Conservation (phyloP, 2,113 vertebrate genomes). For the Lycaon pictus region DNA sequence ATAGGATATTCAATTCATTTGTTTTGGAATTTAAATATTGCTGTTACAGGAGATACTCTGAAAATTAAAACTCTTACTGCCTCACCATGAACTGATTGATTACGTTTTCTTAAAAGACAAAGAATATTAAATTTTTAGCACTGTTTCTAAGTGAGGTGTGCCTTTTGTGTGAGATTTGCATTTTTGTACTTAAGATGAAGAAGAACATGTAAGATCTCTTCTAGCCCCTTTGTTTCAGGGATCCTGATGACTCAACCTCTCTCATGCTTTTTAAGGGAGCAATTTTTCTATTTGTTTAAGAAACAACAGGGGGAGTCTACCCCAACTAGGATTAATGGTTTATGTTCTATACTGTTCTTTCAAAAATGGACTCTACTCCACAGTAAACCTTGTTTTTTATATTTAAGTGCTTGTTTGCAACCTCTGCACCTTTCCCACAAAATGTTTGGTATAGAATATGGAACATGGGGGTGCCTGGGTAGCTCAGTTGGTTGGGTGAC, state of each 20-base stretch:
- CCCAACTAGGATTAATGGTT: not conserved
- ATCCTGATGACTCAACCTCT: not conserved
- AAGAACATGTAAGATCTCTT: not conserved
- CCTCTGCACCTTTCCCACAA: not conserved
- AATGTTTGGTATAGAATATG: slow-evolving; percentile 6
- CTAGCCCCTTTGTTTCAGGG: not conserved
- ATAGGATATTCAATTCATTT: not conserved
- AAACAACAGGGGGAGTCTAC: not conserved
- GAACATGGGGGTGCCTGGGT: not conserved
- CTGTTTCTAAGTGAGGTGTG: not conserved
- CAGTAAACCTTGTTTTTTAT: not conserved
- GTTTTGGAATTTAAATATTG: not conserved
- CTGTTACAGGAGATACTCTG: not conserved
- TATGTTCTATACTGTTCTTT: slow-evolving; percentile 43
- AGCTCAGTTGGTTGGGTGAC: not conserved
- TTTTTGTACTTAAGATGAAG: slow-evolving; percentile 9
- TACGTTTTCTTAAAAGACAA: not conserved
- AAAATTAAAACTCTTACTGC: slow-evolving; percentile 3
- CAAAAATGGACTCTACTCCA: not conserved
- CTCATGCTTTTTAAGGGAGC: not conserved
- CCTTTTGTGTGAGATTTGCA: not conserved
- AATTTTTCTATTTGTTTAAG: not conserved
- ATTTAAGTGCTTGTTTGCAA: not conserved
- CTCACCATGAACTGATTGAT: not conserved
- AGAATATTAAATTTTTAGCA: not conserved